These are phyloP conservation scores for Diaphora mendica DNA, from an alignment of 2,888 invertebrate genomes.

Conservation along the genomic window DNA sequence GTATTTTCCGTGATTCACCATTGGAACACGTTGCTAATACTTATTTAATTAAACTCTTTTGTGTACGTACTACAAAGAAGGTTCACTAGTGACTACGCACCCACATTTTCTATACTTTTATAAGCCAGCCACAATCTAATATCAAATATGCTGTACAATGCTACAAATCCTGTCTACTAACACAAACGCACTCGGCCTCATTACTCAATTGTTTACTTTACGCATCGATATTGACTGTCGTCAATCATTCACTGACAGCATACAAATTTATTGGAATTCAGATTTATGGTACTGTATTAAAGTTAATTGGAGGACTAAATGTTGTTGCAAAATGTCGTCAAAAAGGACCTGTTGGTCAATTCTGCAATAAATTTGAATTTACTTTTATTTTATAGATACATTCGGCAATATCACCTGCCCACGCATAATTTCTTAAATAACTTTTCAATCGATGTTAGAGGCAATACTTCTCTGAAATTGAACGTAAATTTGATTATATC, in stretches of 20 bases:
- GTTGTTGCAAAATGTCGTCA: constrained; percentile 15
- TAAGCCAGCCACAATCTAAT: background rate
- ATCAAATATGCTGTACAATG: background rate
- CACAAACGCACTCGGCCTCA: background rate
- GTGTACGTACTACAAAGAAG: background rate
- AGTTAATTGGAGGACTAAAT: constrained; percentile 21
- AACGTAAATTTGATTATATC: no score
- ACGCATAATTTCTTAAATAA: background rate
- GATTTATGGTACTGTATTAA: constrained; percentile 5
- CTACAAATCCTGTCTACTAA: background rate
- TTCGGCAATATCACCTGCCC: background rate
- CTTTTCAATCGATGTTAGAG: background rate
- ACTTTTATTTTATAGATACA: background rate
- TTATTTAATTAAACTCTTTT: no score
- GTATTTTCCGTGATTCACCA: no score
- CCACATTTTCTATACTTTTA: background rate
- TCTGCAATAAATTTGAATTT: background rate
- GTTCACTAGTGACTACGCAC: background rate
- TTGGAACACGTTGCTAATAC: no score
- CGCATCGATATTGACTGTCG: background rate
- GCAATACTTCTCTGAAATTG: background rate
- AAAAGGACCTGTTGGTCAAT: constrained; percentile 1
- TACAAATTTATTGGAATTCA: constrained; percentile 5
- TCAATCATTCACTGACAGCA: background rate
- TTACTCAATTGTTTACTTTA: background rate